phyloP scores from a whole-genome alignment of 2,113 vertebrate genomes.

The Caracal caracal region DNA sequence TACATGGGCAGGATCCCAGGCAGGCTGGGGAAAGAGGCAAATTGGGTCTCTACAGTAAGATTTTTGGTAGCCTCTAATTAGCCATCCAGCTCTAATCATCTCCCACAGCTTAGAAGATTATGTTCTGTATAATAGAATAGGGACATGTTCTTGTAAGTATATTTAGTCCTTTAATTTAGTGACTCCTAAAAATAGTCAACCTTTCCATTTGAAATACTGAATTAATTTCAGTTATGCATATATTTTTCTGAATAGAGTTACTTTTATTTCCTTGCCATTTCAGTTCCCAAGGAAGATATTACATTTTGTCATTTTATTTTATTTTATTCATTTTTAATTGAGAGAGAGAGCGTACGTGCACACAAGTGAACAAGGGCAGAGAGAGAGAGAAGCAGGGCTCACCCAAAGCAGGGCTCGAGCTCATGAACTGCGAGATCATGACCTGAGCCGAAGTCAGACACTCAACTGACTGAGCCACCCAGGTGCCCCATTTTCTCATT shows the following conservation, averaged over 20 bases:
- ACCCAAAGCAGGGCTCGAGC: too few relatives aligned
- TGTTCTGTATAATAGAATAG: neutral
- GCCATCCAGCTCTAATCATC: neutral
- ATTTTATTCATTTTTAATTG: neutral
- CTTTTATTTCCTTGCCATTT: neutral
- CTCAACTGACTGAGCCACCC: too few relatives aligned
- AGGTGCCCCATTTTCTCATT: neutral
- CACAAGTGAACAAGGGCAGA: too few relatives aligned
- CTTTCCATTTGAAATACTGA: neutral
- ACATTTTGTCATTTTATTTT: neutral
- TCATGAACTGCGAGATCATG: too few relatives aligned
- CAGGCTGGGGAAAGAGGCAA: neutral
- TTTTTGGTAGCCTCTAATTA: neutral
- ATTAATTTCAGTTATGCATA: neutral
- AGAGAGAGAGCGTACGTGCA: too few relatives aligned
- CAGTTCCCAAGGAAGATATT: neutral
- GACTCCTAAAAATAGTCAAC: neutral
- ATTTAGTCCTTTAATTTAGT: neutral
- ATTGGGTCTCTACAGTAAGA: neutral
- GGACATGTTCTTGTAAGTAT: neutral
- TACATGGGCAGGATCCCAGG: fast-evolving
- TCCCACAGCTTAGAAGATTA: neutral
- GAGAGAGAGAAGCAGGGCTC: too few relatives aligned
- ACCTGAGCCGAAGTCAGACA: too few relatives aligned
- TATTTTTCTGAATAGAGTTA: neutral